phyloP scores from a whole-genome alignment of 2,797 vertebrate genomes.

The Gobionotothen gibberifrons region DNA sequence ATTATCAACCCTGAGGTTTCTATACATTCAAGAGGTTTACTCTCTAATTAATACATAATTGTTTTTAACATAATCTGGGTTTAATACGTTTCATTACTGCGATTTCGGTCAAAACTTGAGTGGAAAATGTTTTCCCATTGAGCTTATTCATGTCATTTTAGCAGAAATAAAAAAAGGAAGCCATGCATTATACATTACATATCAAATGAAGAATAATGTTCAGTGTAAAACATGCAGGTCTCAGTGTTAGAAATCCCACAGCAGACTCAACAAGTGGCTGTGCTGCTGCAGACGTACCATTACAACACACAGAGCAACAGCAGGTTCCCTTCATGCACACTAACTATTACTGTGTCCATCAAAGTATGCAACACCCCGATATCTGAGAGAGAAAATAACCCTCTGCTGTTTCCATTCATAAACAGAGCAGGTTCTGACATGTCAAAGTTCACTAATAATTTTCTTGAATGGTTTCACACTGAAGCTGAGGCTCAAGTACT shows the following conservation, averaged over 20 bases:
- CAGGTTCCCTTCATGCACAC: conserved; percentile 25
- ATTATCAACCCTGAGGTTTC: not conserved
- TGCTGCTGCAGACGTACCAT: conserved; percentile 34
- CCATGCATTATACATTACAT: not conserved
- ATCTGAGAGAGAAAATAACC: not conserved
- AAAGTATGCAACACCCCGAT: conserved; percentile 4
- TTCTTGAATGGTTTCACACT: not conserved
- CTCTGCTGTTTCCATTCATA: conserved; percentile 6
- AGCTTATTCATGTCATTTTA: not conserved
- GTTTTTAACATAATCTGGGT: not conserved
- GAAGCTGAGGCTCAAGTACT: not conserved
- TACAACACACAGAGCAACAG: conserved; percentile 25
- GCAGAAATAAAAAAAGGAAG: not conserved
- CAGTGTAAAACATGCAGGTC: not conserved
- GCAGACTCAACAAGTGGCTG: conserved; percentile 8
- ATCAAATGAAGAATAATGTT: not conserved
- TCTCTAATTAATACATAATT: not conserved
- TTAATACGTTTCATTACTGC: not conserved
- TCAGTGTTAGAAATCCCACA: not conserved
- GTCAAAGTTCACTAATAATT: conserved; percentile 7
- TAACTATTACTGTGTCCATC: conserved; percentile 44
- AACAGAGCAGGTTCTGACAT: conserved; percentile 44
- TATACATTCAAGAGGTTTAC: not conserved
- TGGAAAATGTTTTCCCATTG: not conserved
- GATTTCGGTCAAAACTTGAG: not conserved